A percentile compares a stretch with the other conserved stretches of the same genome.
Conservation (phyloP, 2,888 invertebrate genomes). For the Diarsia rubi region DNA sequence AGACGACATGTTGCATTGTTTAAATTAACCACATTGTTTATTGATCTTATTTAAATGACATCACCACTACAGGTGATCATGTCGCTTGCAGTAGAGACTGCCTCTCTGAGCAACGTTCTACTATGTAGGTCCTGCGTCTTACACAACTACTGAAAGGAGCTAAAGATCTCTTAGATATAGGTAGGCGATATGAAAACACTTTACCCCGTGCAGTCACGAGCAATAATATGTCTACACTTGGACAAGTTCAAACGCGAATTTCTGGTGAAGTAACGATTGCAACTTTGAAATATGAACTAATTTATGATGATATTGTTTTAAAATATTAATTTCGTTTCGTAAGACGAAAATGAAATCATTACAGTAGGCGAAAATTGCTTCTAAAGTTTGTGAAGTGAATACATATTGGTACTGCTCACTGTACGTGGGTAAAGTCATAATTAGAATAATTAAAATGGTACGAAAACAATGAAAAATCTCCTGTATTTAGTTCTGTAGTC, state of each 20-base stretch:
- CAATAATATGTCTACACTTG: too few relatives aligned
- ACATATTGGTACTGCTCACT: too few relatives aligned
- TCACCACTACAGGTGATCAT: conserved; percentile 1
- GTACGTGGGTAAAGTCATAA: conserved; percentile 15
- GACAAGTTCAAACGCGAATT: too few relatives aligned
- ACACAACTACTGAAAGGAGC: conserved; percentile 30
- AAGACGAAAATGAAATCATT: too few relatives aligned
- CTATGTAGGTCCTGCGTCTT: not conserved
- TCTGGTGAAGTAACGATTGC: too few relatives aligned
- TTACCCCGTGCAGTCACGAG: too few relatives aligned
- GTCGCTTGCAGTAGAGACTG: not conserved
- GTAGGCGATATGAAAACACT: conserved; percentile 17
- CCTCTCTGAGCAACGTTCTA: conserved; percentile 21
- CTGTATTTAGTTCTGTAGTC: conserved; percentile 26
- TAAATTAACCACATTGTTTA: conserved; percentile 10
- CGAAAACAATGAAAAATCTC: conserved; percentile 28
- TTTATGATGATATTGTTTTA: too few relatives aligned
- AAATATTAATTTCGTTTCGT: too few relatives aligned
- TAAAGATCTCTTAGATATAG: conserved; percentile 55
- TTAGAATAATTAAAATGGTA: conserved; percentile 22
- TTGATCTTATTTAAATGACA: not conserved
- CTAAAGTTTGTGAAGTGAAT: too few relatives aligned
- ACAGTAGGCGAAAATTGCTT: too few relatives aligned
- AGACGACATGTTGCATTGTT: not conserved
- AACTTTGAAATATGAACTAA: too few relatives aligned